Percentiles rank a stretch among this genome's conserved stretches.
Evolutionary conservation across 2,797 vertebrate genomes (phyloP).

Genomic region (Telmatherina bonti): DNA sequence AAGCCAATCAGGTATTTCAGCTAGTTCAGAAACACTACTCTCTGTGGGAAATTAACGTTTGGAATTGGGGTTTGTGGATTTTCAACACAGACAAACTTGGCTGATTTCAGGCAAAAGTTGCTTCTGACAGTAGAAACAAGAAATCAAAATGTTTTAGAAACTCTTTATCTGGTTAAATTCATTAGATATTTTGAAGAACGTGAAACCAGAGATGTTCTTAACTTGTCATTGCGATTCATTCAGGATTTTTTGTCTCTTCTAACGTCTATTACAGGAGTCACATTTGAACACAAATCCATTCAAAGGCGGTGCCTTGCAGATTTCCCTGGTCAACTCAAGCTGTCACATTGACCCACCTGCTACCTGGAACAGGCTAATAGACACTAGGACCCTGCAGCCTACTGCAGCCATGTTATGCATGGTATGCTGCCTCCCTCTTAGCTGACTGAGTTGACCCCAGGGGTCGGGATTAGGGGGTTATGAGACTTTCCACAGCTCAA

Average conservation of each 20-base stretch:
- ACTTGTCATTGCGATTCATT: not conserved
- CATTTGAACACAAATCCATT: not conserved
- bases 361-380: not conserved
- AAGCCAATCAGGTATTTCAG: no score
- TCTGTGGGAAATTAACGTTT: no score
- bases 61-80: no score
- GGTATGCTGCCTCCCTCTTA: not conserved
- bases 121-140: not conserved
- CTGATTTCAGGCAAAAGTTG: not conserved
- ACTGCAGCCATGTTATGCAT: not conserved
- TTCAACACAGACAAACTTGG: not conserved
- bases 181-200: no score
- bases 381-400: not conserved
- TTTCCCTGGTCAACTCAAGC: not conserved
- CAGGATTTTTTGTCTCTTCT: not conserved
- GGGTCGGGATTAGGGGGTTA: slow-evolving; percentile 40
- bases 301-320: not conserved
- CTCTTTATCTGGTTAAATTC: no score
- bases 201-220: no score
- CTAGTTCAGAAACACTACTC: no score
- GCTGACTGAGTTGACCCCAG: slow-evolving; percentile 10
- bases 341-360: not conserved
- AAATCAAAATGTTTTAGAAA: not conserved
- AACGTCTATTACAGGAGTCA: not conserved
- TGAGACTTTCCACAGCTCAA: slow-evolving; percentile 22